Evolutionary conservation across 2,888 invertebrate species (phyloP).

Genomic region (Macaria liturata): DNA sequence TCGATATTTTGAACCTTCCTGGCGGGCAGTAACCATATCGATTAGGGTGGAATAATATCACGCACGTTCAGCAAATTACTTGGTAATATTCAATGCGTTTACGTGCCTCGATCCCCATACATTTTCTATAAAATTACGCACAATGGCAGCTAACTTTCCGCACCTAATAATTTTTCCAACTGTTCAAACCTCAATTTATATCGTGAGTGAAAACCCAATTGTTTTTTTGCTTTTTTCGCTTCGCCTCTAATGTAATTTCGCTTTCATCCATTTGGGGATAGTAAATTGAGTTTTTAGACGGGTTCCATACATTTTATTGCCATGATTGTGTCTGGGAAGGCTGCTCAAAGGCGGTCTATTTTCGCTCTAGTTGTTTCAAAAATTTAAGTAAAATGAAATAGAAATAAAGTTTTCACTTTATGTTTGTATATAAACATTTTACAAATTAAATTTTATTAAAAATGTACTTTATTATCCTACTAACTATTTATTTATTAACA

Average conservation of each 20-base stretch:
- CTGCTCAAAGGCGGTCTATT: slow-evolving; percentile 8
- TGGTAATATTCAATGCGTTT: neutral
- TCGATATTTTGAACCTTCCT: too few species aligned
- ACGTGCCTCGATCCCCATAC: slow-evolving; percentile 10
- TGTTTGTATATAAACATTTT: too few species aligned
- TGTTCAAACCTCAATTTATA: slow-evolving; percentile 34
- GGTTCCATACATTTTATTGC: slow-evolving; percentile 35
- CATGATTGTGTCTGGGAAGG: slow-evolving; percentile 25
- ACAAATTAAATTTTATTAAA: too few species aligned
- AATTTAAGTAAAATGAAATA: too few species aligned
- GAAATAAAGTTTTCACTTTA: too few species aligned
- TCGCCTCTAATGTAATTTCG: slow-evolving; percentile 41
- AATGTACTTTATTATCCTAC: too few species aligned
- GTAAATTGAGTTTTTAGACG: slow-evolving; percentile 43
- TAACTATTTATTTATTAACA: too few species aligned
- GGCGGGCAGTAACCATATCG: too few species aligned
- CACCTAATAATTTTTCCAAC: slow-evolving; percentile 37
- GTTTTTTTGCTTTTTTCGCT: slow-evolving; percentile 36
- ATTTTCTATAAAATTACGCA: slow-evolving; percentile 28
- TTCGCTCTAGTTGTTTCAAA: neutral
- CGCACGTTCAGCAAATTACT: too few species aligned
- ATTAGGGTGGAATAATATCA: too few species aligned
- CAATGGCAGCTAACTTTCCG: slow-evolving; percentile 31
- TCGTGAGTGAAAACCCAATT: slow-evolving; percentile 35
- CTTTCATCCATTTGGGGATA: slow-evolving; percentile 41